Base-by-base conservation (phyloP, 2,113 vertebrate genomes). In the Sterrhoptilus dennistouni region DNA sequence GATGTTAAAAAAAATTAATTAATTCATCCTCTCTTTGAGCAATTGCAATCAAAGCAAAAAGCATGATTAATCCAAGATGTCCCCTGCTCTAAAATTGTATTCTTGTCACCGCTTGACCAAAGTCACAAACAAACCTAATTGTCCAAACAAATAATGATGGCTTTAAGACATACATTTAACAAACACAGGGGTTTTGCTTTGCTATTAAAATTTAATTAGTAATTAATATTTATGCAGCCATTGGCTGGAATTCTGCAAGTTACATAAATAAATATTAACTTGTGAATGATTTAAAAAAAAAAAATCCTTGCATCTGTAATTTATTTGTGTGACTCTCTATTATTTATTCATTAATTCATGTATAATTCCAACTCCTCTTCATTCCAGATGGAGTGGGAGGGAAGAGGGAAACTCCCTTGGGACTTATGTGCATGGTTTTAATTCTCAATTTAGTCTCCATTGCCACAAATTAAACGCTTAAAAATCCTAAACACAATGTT, bases 201-300 rank as follows among this genome's bases (percentile, higher is more conserved):
- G 85, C n/a, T 76, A 96, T 97, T 95, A 97, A 98, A 93, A 49
- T 97, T 97, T 97, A 97, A 98, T 97, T 96, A 95, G 76, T 78
- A 96, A 97, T 98, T 97, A 98, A 97, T 98, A 97, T 98, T 98
- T 95, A 98, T 96, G 81, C 97, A 96, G 94, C 92, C 72, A 93
- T 88, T 91, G 93, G 91, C 91, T 80, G 93, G 45, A 72, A 68
- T 91, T 95, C 89, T 82, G 61, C 29, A 87, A 90, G 87, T 90
- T 96, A 96, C 91, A 97, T 98, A 97, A 97, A 98, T 98, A 98
- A 98, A 98, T 98, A 97, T 97, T 98, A 96, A 97, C 94, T 82
- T 76, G 74, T 92, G 49, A 53, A 87, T 94, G 79, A 94, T 93
- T 84, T 87, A 0, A 2, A 13, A 61, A 79, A 70, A n/a, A n/a